A percentile compares a stretch with the other conserved stretches of the same genome.
Conservation (phyloP, 2,888 invertebrate species). For the Synergus japonicus region DNA sequence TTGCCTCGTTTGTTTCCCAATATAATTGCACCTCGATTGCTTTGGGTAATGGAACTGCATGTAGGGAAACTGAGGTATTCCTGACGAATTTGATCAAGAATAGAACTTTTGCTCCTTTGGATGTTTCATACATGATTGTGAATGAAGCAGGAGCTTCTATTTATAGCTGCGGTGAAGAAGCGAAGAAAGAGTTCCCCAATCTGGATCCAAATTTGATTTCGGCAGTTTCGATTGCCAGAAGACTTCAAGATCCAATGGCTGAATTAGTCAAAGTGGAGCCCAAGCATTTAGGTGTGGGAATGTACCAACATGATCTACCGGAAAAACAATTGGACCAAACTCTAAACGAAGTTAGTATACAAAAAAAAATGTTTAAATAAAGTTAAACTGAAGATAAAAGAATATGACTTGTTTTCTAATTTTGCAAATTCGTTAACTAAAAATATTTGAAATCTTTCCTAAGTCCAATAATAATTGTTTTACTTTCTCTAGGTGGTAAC, state of each 20-base stretch:
- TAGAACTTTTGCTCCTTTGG: conserved; percentile 80
- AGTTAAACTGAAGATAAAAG: too few relatives aligned
- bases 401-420: too few relatives aligned
- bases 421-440: too few relatives aligned
- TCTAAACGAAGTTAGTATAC: conserved; percentile 81
- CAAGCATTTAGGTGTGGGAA: conserved; percentile 94
- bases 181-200: conserved; percentile 89
- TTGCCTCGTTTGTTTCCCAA: conserved; percentile 78
- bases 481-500: conserved; percentile 81
- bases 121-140: conserved; percentile 88
- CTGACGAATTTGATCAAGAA: conserved; percentile 81
- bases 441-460: neutral
- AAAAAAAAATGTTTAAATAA: neutral
- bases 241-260: conserved; percentile 93
- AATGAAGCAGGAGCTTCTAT: conserved; percentile 95
- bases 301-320: conserved; percentile 95
- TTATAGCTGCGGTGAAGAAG: conserved; percentile 92
- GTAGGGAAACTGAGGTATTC: conserved; percentile 91
- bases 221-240: conserved; percentile 88
- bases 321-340: conserved; percentile 86
- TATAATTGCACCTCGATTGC: conserved; percentile 88
- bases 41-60: conserved; percentile 94
- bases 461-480: neutral
- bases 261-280: conserved; percentile 97
- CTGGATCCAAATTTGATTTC: conserved; percentile 90